Conservation (phyloP, 2,113 vertebrate genomes). For the Leptobrachium ailaonicum region DNA sequence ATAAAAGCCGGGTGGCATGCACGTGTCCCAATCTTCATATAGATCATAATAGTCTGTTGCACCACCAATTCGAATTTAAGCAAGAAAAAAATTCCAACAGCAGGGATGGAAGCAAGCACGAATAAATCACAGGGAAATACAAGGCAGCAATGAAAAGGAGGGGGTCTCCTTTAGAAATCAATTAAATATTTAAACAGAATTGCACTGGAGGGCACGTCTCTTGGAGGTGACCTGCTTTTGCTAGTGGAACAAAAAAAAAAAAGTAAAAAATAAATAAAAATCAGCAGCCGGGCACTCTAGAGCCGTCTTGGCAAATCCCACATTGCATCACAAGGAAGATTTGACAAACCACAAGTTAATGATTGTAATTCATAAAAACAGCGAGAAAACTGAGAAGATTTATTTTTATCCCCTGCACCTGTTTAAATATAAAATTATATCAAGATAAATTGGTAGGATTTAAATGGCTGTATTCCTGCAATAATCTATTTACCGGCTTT, state of each 20-base stretch:
- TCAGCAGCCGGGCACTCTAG: constrained; percentile 7
- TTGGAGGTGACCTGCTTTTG: background rate
- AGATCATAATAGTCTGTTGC: background rate
- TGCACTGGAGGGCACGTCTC: background rate
- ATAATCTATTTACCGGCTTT: no score
- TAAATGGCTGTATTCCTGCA: no score
- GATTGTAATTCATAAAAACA: background rate
- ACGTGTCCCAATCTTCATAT: no score
- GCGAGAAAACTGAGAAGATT: background rate
- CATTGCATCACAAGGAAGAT: background rate
- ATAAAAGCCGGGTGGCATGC: no score
- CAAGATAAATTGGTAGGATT: no score
- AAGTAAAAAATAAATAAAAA: no score
- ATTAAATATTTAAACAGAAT: constrained; percentile 30
- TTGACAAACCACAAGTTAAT: constrained; percentile 7
- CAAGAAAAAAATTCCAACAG: background rate
- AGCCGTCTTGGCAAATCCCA: background rate
- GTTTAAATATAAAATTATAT: background rate
- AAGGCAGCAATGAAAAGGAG: background rate
- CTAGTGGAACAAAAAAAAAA: background rate
- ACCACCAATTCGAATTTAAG: background rate
- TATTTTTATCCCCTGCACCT: background rate
- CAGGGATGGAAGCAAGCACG: background rate
- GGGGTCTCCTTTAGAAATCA: constrained; percentile 31
- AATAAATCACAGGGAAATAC: background rate